These are phyloP conservation scores for Corythornis madagascariensis DNA, from an alignment of 2,113 vertebrate genomes.

Conservation along the genomic window DNA sequence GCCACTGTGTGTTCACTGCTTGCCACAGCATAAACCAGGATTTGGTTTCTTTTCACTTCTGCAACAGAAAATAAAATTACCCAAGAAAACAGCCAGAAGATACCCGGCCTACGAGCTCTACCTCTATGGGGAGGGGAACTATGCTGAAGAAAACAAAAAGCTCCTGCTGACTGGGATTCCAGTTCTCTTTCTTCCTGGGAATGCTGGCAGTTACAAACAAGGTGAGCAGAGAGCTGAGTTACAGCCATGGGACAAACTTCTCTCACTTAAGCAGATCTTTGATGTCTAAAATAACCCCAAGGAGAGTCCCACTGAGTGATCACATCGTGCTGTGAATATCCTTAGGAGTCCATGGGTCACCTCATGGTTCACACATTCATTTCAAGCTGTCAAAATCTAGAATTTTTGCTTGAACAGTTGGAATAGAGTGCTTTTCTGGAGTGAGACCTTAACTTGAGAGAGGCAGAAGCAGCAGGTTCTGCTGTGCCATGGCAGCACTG, in stretches of 20 bases:
- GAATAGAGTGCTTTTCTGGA: not conserved
- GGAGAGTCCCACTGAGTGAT: not conserved
- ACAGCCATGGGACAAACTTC: not conserved
- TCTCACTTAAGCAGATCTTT: not conserved
- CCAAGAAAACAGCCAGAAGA: slow-evolving; percentile 83
- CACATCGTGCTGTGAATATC: not conserved
- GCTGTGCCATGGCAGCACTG: not conserved
- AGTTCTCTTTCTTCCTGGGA: slow-evolving; percentile 96
- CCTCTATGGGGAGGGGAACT: slow-evolving; percentile 92
- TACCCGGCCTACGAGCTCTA: slow-evolving; percentile 93
- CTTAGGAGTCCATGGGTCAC: not conserved
- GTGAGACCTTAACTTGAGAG: not conserved
- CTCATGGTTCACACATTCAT: not conserved
- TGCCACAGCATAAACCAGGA: not conserved
- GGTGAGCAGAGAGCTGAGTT: slow-evolving; percentile 73
- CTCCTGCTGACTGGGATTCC: slow-evolving; percentile 90
- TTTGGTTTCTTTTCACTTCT: slow-evolving; percentile 3
- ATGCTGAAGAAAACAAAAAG: slow-evolving; percentile 87
- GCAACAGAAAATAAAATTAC: slow-evolving; percentile 87
- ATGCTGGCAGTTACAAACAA: slow-evolving; percentile 97
- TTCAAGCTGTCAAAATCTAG: not conserved
- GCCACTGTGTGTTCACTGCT: not conserved
- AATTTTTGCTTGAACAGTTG: not conserved
- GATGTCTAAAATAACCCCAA: not conserved
- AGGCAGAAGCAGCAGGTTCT: not conserved